phyloP scores from a whole-genome alignment of 2,797 vertebrate genomes.

The Anisognathus igniventris region DNA sequence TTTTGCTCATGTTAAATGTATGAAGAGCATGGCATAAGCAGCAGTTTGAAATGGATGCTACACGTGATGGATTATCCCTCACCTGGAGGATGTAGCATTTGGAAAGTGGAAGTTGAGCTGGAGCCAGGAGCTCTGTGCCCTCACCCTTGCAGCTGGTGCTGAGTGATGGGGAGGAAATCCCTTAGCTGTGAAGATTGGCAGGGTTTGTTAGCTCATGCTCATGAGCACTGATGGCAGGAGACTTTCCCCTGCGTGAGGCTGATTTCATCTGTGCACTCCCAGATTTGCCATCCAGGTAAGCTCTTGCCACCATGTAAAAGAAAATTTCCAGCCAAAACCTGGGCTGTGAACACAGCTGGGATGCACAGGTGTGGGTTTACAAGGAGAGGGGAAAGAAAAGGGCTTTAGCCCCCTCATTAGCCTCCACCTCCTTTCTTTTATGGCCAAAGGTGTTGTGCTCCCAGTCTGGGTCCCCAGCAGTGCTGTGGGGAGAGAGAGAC shows the following conservation, averaged over 20 bases:
- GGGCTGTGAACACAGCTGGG: neutral
- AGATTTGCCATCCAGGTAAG: neutral
- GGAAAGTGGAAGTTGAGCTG: neutral
- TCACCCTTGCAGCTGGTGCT: neutral
- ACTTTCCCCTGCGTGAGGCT: neutral
- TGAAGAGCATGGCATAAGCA: neutral
- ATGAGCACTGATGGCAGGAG: neutral
- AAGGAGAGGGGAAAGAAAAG: neutral
- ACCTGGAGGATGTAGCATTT: neutral
- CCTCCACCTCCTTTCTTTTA: neutral
- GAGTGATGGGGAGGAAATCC: conserved; percentile 15
- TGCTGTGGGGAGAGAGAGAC: neutral
- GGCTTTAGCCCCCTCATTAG: neutral
- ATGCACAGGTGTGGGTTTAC: conserved; percentile 28
- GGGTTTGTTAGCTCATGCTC: neutral
- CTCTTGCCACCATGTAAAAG: neutral
- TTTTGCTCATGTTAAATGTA: neutral
- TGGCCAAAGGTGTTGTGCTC: neutral
- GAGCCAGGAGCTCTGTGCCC: neutral
- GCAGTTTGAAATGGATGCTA: neutral
- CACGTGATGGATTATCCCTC: neutral
- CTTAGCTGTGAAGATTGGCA: neutral
- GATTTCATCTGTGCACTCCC: neutral
- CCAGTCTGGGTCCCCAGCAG: neutral
- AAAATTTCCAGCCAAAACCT: neutral